These are phyloP conservation scores for Xylota segnis DNA, from an alignment of 2,888 invertebrate genomes.

Conservation along the genomic window DNA sequence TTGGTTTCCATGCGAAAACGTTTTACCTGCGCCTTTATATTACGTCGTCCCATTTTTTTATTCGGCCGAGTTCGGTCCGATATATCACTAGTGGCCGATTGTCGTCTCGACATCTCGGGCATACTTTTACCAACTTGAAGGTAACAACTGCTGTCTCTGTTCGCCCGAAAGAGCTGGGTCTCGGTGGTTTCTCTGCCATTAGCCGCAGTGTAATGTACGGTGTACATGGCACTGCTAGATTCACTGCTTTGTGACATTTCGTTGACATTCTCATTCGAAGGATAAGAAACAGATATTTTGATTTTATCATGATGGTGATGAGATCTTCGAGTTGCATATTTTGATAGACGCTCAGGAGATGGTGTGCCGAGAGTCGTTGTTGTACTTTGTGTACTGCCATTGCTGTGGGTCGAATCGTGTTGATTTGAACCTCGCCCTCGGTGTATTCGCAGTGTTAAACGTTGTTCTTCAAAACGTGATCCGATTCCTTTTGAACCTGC, in stretches of 20 bases:
- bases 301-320: conserved; percentile 90
- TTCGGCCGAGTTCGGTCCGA: conserved; percentile 84
- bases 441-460: conserved; percentile 96
- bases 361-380: conserved; percentile 88
- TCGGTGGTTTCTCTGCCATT: conserved; percentile 88
- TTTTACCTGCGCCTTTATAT: conserved; percentile 96
- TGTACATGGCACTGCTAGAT: conserved; percentile 85
- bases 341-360: conserved; percentile 87
- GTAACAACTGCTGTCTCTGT: conserved; percentile 85
- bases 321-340: conserved; percentile 87
- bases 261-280: conserved; percentile 90
- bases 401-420: conserved; percentile 88
- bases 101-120: conserved; percentile 83
- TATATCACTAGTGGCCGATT: conserved; percentile 80
- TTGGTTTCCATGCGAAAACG: conserved; percentile 98
- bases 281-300: conserved; percentile 94
- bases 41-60: conserved; percentile 93
- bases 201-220: conserved; percentile 88
- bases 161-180: conserved; percentile 84
- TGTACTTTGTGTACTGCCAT: conserved; percentile 89
- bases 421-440: conserved; percentile 92
- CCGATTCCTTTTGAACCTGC: conserved; percentile 88
- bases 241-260: conserved; percentile 81
- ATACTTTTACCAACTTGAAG: conserved; percentile 86
- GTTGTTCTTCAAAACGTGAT: conserved; percentile 93